A percentile compares a stretch with the other conserved stretches of the same genome.
phyloP scores from a whole-genome alignment of 2,797 vertebrate species.

The Hypotaenidia okinawae region DNA sequence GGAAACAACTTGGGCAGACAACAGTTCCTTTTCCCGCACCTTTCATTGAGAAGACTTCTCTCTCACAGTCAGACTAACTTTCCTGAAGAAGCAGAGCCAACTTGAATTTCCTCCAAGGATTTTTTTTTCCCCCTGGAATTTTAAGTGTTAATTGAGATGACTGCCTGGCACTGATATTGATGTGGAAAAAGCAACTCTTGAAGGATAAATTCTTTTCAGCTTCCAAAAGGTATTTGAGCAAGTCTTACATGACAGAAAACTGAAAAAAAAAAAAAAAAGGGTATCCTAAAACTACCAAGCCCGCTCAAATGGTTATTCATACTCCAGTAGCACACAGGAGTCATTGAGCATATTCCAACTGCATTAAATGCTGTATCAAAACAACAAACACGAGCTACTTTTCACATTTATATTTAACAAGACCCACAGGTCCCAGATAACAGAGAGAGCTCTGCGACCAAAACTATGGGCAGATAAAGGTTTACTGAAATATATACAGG shows the following conservation, averaged over 20 bases:
- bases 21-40: not conserved
- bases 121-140: not conserved
- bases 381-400: not conserved
- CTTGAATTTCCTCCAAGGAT: not conserved
- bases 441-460: not conserved
- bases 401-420: not conserved
- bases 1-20: not conserved
- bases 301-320: not conserved
- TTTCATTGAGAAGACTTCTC: not conserved
- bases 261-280: fast-evolving
- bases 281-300: not conserved
- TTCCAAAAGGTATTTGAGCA: not conserved
- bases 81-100: not conserved
- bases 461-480: not conserved
- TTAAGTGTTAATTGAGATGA: not conserved
- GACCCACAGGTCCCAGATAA: not conserved
- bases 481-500: not conserved
- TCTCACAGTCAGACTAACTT: not conserved
- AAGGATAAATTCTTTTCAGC: not conserved
- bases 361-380: not conserved
- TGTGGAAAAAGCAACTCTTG: not conserved
- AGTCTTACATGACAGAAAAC: not conserved
- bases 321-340: not conserved
- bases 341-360: not conserved
- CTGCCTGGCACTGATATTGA: not conserved